Base-by-base conservation (phyloP, 2,888 invertebrate species). In the Tupiocoris notatus region DNA sequence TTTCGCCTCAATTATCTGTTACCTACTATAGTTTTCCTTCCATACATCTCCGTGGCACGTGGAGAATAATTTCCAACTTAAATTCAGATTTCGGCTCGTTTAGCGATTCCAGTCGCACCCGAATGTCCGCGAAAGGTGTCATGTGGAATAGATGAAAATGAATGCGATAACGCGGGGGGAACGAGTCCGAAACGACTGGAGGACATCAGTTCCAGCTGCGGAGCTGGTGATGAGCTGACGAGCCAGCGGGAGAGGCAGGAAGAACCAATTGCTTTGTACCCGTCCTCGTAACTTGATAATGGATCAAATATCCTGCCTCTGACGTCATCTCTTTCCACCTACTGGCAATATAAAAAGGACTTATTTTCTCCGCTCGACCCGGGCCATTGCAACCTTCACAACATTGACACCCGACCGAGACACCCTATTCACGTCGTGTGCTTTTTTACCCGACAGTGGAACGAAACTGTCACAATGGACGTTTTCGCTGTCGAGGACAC, bases 251-350 rank as follows among this genome's bases (percentile, higher is more conserved):
- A 17, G 70, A 21, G 73, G 23, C 73, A 73, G 73, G 73, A 73
- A 73, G 63, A 73, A 54, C 73, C 73, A 73, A 73, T 73, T 73
- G 73, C 73, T 54, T 73, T 39, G 62, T 61, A 73, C 73, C 25
- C 73, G 39, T 16, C 73, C 73, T 73, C 73, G 73, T 73, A 73
- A 73, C 73, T 63, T 73, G 73, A 73, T 73, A 73, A 73, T 73
- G 63, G 73, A 39, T 73, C 73, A 73, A 73, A 73, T 73, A 73
- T 73, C 73, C 73, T 73, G 73, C 62, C 63, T 59, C 58, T 63
- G 73, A 73, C 73, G 73, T 73, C 73, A 73, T 59, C 39, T 39
- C 39, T 39, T 7, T 39, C 39, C 39, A 39, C 39, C 39, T 39
- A 39, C 39, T 12, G 12, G 39, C 39, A 39, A 39, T 39, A 39